These are phyloP conservation scores for Sciurus carolinensis DNA, from an alignment of 2,797 vertebrate genomes.

Conservation along the genomic window DNA sequence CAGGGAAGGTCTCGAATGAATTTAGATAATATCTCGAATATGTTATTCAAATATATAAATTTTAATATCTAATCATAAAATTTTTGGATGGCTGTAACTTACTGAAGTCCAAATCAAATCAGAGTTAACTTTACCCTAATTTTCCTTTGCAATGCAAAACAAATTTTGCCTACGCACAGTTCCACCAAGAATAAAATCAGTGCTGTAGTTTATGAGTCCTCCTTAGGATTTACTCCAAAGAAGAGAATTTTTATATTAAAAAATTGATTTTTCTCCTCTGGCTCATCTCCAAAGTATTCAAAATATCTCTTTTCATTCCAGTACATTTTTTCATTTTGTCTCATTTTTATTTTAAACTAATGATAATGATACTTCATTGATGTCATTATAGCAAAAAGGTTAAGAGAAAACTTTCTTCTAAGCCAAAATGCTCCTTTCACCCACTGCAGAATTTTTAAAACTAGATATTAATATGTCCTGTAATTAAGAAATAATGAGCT, in stretches of 20 bases:
- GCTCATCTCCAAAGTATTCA: conserved; percentile 39
- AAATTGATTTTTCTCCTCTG: not conserved
- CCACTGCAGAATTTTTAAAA: conserved; percentile 67
- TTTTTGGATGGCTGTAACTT: not conserved
- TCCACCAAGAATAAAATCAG: conserved; percentile 18
- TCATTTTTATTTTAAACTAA: conserved; percentile 78
- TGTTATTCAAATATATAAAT: conserved; percentile 26
- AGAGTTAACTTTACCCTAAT: not conserved
- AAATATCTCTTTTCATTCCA: conserved; percentile 30
- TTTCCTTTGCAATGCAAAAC: conserved; percentile 33
- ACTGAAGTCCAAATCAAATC: not conserved
- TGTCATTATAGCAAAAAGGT: conserved; percentile 75
- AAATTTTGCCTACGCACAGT: not conserved
- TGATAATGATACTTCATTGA: conserved; percentile 78
- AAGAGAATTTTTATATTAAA: conserved; percentile 14
- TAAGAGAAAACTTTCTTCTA: conserved; percentile 72
- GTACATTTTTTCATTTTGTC: conserved; percentile 62
- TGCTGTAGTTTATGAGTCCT: not conserved
- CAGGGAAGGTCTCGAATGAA: not conserved
- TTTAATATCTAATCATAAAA: conserved; percentile 26
- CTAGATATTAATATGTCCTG: conserved; percentile 73
- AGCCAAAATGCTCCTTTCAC: conserved; percentile 70
- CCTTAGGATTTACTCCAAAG: conserved; percentile 40
- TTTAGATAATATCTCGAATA: conserved; percentile 29
- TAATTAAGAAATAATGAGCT: conserved; percentile 86